Base-by-base conservation (phyloP, 2,888 invertebrate species). In the Drosophila tanythrix region DNA sequence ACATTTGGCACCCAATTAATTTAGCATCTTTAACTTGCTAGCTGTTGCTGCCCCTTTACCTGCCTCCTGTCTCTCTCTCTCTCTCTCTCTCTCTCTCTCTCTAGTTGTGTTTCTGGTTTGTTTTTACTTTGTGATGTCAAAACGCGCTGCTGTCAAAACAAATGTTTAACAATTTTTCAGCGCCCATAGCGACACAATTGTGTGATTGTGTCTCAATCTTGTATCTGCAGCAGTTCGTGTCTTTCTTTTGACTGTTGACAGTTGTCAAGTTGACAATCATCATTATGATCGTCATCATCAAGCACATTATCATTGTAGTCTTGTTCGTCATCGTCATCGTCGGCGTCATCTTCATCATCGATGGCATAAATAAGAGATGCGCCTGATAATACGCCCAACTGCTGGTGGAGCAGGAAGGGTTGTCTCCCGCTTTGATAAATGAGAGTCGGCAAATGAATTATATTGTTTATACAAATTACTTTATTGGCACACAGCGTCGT, bases 381-480 rank as follows among this genome's bases (percentile, higher is more conserved):
- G 81, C 66, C 60, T 74, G 79, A 69, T 81, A 69, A 81, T 71
- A 43, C 74, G 40, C 56, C 29, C 43, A 21, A 8, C 46, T 27
- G 25, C 27, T 36, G 33, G 27, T 38, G 21, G 48, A 60, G 69
- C 48, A 69, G 69, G 4, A 78, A 79, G 82, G 85, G 76, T 76
- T 84, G 43, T 60, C 35, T 31, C 52, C n/a, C 46, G 66, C 69
- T 64, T 71, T 89, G 90, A 86, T 85, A 85, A 86, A 86, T 88
- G 85, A 70, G 71, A 81, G 65, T 46, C 76, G 86, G 62, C 89
- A 60, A 46, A 87, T 84, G 88, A 89, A 86, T 89, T 85, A 89
- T 78, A 85, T 86, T 89, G 88, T 85, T 86, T 88, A 88, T 88
- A 85, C 85, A 86, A 86, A 86, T 86, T 86, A 89, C 83, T 86